These are phyloP conservation scores for Pelmatolapia mariae DNA, from an alignment of 2,113 vertebrate species.

Conservation along the genomic window DNA sequence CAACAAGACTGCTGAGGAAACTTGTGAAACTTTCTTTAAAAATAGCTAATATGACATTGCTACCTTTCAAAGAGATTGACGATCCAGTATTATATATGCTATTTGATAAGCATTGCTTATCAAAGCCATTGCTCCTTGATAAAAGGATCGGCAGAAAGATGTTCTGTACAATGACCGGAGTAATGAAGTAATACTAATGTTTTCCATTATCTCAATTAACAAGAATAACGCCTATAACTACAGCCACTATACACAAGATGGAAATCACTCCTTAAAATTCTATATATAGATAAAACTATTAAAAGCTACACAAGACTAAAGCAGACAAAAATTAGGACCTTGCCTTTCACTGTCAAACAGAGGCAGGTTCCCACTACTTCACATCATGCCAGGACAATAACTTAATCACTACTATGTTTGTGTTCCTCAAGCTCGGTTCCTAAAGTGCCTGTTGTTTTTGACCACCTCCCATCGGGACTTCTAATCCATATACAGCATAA, in stretches of 20 bases:
- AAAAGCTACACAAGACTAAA: not conserved
- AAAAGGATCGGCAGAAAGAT: not conserved
- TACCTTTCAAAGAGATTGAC: not conserved
- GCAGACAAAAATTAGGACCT: not conserved
- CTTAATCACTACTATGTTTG: not conserved
- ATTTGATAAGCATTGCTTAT: not conserved
- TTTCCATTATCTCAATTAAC: not conserved
- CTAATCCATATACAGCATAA: not conserved
- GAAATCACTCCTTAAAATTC: not conserved
- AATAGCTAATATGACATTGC: not conserved
- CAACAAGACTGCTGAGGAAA: not conserved
- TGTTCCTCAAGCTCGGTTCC: not conserved
- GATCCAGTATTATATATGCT: not conserved
- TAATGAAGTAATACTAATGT: not conserved
- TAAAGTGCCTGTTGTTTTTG: not conserved
- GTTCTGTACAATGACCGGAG: not conserved
- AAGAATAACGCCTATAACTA: not conserved
- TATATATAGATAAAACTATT: not conserved
- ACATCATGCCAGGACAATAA: not conserved
- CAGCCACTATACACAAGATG: not conserved
- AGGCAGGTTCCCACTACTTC: not conserved
- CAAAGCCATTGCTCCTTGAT: not conserved
- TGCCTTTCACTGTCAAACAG: not conserved
- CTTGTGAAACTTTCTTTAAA: not conserved
- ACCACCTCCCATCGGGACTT: not conserved